A percentile compares a stretch with the other conserved stretches of the same genome.
These are phyloP conservation scores for Corythaeola cristata DNA, from an alignment of 2,113 vertebrate genomes.

Conservation along the genomic window DNA sequence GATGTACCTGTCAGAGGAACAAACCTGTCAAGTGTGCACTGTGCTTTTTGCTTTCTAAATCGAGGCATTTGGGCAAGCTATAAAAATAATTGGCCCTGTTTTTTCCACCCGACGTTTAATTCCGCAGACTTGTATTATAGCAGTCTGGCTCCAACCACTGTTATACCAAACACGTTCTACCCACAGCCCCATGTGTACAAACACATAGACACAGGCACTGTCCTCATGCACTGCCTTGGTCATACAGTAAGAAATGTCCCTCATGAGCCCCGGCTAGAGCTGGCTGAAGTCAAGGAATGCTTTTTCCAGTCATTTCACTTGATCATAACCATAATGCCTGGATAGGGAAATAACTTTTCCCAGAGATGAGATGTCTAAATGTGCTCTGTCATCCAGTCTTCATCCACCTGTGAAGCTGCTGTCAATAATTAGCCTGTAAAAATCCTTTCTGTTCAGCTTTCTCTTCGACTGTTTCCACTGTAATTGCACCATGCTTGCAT, in stretches of 20 bases:
- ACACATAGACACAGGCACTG: fast-evolving
- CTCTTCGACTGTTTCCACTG: background rate
- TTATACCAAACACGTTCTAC: background rate
- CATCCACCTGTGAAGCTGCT: background rate
- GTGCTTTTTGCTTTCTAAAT: constrained; percentile 9
- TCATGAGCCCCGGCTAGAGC: background rate
- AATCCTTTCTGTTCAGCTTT: background rate
- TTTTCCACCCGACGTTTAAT: background rate
- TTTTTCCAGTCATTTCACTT: background rate
- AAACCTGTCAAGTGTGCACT: background rate
- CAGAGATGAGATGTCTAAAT: background rate
- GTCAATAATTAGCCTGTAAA: background rate
- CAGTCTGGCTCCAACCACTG: background rate
- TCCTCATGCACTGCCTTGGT: fast-evolving
- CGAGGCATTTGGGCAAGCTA: background rate
- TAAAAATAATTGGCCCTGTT: background rate
- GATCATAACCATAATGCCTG: background rate
- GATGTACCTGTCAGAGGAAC: constrained; percentile 32
- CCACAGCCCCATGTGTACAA: background rate
- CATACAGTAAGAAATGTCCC: background rate
- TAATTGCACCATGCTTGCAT: background rate
- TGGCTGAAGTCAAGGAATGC: background rate
- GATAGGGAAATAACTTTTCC: background rate
- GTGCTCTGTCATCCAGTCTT: background rate
- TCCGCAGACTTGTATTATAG: background rate